Evolutionary conservation across 2,888 invertebrate species (phyloP).

Genomic region (Limnephilus marmoratus): DNA sequence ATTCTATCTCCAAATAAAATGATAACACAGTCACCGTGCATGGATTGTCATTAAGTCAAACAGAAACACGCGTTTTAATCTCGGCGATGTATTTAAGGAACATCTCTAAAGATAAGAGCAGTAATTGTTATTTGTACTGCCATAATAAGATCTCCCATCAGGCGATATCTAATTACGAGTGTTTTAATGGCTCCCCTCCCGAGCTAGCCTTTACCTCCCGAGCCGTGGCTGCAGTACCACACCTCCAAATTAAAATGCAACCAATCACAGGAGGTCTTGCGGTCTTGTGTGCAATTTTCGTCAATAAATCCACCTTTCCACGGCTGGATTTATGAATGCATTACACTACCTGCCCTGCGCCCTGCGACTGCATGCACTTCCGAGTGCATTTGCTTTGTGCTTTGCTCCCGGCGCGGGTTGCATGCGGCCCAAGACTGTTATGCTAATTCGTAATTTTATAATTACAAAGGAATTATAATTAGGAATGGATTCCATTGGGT

Average conservation of each 20-base stretch:
- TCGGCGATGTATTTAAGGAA: neutral
- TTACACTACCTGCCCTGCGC: constrained; percentile 34
- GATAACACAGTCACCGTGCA: neutral
- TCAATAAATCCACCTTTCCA: constrained; percentile 60
- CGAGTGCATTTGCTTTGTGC: constrained; percentile 17
- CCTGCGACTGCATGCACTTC: constrained; percentile 11
- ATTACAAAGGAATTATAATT: constrained; percentile 2
- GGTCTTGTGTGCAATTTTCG: constrained; percentile 61
- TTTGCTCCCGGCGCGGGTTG: neutral
- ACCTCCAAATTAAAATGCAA: constrained; percentile 64
- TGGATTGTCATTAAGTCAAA: neutral
- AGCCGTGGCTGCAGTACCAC: constrained; percentile 52
- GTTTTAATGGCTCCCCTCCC: neutral
- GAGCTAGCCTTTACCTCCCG: neutral
- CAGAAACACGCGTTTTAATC: neutral
- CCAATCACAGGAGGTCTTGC: constrained; percentile 59
- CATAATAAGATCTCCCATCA: neutral
- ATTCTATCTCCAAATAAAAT: neutral
- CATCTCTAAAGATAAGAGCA: neutral
- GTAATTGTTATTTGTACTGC: neutral
- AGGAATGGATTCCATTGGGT: neutral
- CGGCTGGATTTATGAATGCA: constrained; percentile 45
- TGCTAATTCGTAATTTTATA: neutral
- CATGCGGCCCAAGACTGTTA: neutral
- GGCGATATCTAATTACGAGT: neutral